Evolutionary conservation across 2,888 invertebrate genomes (phyloP).

Genomic region (Pristionchus arcanus): DNA sequence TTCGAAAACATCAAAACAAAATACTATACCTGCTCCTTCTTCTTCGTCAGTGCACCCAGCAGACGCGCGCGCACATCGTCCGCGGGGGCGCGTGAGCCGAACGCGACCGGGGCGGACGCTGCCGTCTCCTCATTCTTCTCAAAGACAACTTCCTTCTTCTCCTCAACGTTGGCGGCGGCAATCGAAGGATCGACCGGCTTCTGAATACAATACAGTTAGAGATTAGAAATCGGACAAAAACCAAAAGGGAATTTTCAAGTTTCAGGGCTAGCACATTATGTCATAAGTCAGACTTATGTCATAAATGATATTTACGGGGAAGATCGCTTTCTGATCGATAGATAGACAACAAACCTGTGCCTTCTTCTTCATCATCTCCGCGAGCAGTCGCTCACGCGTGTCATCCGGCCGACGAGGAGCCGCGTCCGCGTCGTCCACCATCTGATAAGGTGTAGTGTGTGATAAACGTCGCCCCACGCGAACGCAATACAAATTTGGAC

Average conservation of each 20-base stretch:
- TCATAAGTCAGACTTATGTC: too few species aligned
- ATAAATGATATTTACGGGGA: background rate
- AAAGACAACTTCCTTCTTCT: background rate
- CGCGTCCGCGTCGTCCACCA: background rate
- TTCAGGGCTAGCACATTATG: background rate
- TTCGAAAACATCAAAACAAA: background rate
- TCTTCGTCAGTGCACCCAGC: background rate
- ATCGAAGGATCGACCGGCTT: background rate
- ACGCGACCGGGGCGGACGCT: background rate
- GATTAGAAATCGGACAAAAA: background rate
- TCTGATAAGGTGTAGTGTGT: too few species aligned
- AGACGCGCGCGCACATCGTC: constrained; percentile 28
- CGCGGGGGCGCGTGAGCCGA: background rate
- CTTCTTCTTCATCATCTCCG: background rate
- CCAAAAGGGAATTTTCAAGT: background rate
- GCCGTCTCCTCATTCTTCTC: background rate
- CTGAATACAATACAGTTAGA: background rate
- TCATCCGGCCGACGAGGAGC: background rate
- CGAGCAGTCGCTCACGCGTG: background rate
- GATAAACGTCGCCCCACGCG: too few species aligned
- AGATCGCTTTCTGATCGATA: too few species aligned
- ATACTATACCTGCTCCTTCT: background rate
- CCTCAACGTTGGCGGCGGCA: background rate
- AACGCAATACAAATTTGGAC: too few species aligned
- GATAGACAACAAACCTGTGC: background rate